Evolutionary conservation across 2,797 vertebrate genomes (phyloP), one percentile per base, ranked within the genome.

Genomic region (Lepus oiostolus): DNA sequence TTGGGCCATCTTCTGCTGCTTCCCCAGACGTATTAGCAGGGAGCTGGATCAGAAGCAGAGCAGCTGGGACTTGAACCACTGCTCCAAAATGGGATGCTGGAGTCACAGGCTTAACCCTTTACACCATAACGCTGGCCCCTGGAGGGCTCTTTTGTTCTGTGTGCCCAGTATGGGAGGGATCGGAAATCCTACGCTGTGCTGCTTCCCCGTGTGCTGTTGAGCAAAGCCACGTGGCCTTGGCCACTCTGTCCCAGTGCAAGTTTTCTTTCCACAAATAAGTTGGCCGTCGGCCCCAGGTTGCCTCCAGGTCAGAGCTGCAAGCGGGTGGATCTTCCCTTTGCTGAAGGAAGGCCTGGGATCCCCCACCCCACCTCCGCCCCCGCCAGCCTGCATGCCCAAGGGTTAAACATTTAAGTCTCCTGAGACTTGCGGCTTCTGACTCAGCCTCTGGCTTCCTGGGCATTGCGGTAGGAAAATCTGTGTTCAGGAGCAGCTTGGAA

Each of bases 211-310:
- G 42, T 47, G 42, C 42, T 47, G 42, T 10, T 47, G 42, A 47
- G 42, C 42, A 47, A 47, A 47, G 42, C 42, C 42, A 47, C 9
- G 42, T 47, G 42, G 32, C 22, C 28, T 4, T 14, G 50, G 74
- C 62, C 68, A 24, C 79, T 76, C 7, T 26, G 32, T 62, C 84
- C 77, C 52, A 5, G 7, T 24, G 54, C 10, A 71, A 4, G 68
- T 88, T 90, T 85, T 75, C 85, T 92, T 85, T 87, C 32, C 54
- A 85, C 58, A 76, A 38, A 28, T 71, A 80, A 63, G 65, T 52
- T 58, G 42, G 76, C 80, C 28, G 62, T 63, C 12, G 0, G 12
- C 22, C 63, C 4, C 3, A 22, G 67, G 74, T 62, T 80, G 24
- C 75, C 74, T 85, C 65, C 32, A 58, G 76, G 79, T 79, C 80